Percentiles rank a stretch among this genome's conserved stretches.
phyloP scores from a whole-genome alignment of 2,113 vertebrate genomes.

The Trichomycterus rosablanca region DNA sequence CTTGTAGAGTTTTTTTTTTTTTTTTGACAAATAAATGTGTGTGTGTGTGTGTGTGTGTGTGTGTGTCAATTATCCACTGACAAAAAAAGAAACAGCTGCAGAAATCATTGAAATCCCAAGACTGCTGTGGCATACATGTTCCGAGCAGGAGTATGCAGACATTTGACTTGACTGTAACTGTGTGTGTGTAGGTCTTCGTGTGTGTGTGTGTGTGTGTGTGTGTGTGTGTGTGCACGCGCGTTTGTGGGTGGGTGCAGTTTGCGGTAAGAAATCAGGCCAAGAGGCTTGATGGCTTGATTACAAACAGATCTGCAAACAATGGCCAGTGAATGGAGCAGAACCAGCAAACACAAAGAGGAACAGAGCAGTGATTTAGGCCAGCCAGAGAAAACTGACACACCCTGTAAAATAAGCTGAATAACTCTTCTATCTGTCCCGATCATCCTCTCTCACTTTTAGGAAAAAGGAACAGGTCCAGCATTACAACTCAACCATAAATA shows the following conservation, averaged over 20 bases:
- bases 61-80: too few relatives aligned
- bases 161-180: too few relatives aligned
- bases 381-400: conserved; percentile 22
- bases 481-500: neutral
- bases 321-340: conserved; percentile 27
- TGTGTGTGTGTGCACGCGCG: conserved; percentile 7
- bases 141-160: too few relatives aligned
- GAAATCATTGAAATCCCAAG: too few relatives aligned
- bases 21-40: too few relatives aligned
- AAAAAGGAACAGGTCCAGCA: neutral
- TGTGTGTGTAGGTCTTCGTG: too few relatives aligned
- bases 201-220: neutral
- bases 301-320: conserved; percentile 39
- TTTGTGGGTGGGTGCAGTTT: conserved; percentile 10
- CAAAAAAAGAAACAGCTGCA: too few relatives aligned
- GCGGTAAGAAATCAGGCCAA: conserved; percentile 23
- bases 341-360: neutral
- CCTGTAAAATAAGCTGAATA: neutral
- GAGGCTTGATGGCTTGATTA: conserved; percentile 41
- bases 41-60: too few relatives aligned
- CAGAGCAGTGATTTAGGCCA: neutral
- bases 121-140: too few relatives aligned
- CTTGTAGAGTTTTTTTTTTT: too few relatives aligned
- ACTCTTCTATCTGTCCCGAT: neutral
- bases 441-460: neutral